phyloP scores from a whole-genome alignment of 2,113 vertebrate genomes.

The Indicator indicator region DNA sequence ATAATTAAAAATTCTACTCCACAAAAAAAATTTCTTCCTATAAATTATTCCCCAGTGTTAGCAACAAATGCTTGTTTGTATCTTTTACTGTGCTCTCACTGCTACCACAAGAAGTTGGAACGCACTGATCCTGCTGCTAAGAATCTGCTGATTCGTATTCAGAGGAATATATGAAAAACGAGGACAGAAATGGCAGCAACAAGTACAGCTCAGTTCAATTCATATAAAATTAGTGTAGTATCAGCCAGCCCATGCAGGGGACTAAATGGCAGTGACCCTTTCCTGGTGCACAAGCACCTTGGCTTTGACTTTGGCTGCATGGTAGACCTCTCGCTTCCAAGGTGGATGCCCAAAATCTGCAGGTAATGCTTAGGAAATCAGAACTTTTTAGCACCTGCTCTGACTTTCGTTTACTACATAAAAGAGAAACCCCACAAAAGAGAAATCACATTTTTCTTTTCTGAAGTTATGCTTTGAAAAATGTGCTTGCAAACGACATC shows the following conservation, averaged over 20 bases:
- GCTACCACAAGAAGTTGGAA: not conserved
- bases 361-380: not conserved
- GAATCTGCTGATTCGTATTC: not conserved
- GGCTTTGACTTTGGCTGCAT: not conserved
- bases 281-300: not conserved
- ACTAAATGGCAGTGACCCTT: not conserved
- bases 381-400: not conserved
- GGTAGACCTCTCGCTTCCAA: not conserved
- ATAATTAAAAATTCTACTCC: not conserved
- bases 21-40: not conserved
- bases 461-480: not conserved
- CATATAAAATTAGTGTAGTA: rapidly evolving
- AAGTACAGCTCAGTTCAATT: not conserved
- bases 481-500: not conserved
- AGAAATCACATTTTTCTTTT: not conserved
- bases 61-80: not conserved
- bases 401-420: not conserved
- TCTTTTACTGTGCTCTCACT: not conserved
- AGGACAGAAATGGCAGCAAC: not conserved
- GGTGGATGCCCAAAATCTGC: not conserved
- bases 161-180: not conserved
- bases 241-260: not conserved
- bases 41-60: not conserved
- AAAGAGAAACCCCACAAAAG: not conserved
- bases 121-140: not conserved